phyloP scores from a whole-genome alignment of 1,140 invertebrate genomes.

The Achroia grisella region DNA sequence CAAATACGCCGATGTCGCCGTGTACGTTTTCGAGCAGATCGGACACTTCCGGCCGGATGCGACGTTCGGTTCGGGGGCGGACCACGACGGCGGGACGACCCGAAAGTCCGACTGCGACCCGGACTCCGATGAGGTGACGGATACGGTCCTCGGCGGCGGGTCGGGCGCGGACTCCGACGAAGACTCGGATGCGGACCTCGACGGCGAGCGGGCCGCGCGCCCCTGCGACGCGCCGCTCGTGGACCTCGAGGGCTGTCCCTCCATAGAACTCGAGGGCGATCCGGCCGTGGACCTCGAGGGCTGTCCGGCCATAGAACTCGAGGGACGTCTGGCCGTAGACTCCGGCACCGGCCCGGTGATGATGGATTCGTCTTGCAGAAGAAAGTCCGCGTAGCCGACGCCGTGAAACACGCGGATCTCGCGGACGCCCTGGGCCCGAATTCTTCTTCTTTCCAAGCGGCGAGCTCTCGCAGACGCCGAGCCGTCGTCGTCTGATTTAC shows the following conservation, averaged over 20 bases:
- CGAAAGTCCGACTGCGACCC: slow-evolving; percentile 47
- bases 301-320: no score
- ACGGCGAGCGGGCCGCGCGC: background rate
- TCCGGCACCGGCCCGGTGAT: no score
- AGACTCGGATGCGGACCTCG: slow-evolving; percentile 22
- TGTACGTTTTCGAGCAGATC: slow-evolving; percentile 81
- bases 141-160: slow-evolving; percentile 37
- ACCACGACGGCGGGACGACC: slow-evolving; percentile 14
- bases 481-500: slow-evolving; percentile 6
- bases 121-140: slow-evolving; percentile 37
- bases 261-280: no score
- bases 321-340: no score
- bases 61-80: slow-evolving; percentile 53
- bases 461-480: background rate
- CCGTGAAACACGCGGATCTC: background rate
- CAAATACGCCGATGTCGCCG: slow-evolving; percentile 75
- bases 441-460: slow-evolving; percentile 1
- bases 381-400: background rate
- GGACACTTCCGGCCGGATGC: slow-evolving; percentile 79
- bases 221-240: no score
- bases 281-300: no score
- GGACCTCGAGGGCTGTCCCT: no score
- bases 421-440: background rate
- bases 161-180: slow-evolving; percentile 37
- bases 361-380: no score